Base-by-base conservation (phyloP, 2,113 vertebrate species). In the Alectura lathami region DNA sequence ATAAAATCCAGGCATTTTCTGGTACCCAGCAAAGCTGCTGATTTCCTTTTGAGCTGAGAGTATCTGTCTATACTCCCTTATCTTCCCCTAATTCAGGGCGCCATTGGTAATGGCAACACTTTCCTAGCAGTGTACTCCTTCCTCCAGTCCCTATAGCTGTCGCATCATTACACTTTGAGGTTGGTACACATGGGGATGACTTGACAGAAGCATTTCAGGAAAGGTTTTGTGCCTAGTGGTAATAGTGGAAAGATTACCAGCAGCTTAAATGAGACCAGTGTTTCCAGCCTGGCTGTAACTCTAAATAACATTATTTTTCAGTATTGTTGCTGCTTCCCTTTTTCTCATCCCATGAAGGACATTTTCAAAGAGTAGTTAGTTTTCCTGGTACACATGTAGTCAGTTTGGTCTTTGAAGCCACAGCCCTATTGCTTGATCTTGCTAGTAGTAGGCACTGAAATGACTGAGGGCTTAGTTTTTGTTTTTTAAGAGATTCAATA, bases 71-170 rank as follows among this genome's bases (percentile, higher is more conserved):
- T 50, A 29, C 54, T 54, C 56, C 27, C 32, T 21, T 4, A 32
- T 29, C 8, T 64, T 30, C 12, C 18, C 26, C 12, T 29, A 29
- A 0, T 22, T 23, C 34, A 26, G 6, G 7, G 0, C 47, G 8
- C 42, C 15, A 27, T 3, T 8, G 48, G 29, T 26, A 42, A 32
- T 0, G 14, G 9, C 38, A 73, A 16, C 8, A 21, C 18, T 30
- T 51, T 17, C 11, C 29, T 29, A 24, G 30, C 54, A 40, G 6
- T 27, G 4, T 75, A 21, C 22, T 73, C 30, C n/a, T 23, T 53
- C 8, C 30, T 75, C 54, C 53, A 83, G 47, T 60, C 22, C 36
- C 34, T 73, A 3, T 20, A 9, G 3, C 23, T 53, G 17, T 53
- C 15, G 15, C 24, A 32, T 38, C 5, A 7, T n/a, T 50, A 9